Base-by-base conservation (phyloP, 2,888 invertebrate species). In the Dicycla oo region DNA sequence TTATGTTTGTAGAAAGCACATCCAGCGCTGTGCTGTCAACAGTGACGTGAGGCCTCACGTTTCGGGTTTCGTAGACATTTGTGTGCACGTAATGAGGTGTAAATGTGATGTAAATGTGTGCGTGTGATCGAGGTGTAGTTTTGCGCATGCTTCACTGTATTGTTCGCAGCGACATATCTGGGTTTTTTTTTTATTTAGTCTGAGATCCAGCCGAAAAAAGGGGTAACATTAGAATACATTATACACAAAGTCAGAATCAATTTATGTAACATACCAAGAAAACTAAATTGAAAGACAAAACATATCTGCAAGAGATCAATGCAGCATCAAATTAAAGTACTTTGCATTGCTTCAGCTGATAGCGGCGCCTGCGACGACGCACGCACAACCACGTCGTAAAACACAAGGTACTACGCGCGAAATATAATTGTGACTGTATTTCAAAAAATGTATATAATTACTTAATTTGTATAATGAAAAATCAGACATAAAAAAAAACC, bases 271-370 rank as follows among this genome's bases (percentile, higher is more conserved):
- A 57, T 49, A 63, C 34, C 2, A 51, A 75, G 20, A 78, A 60
- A 38, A 56, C 40, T 1, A 65, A 64, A 76, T 56, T 74, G 6
- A 51, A 69, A 63, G n/a, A 56, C 66, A 61, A 81, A 68, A 63
- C 45, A 60, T 34, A 38, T 60, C 53, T 40, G 18, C 63, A 51
- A 64, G 51, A 73, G 51, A 81, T 81, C 78, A 80, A 80, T 80
- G 53, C 40, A 47, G n/a, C 63, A 67, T 73, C 49, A 73, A 69
- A 79, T 82, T 64, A 73, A 73, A 47, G 63, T 69, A 57, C 62
- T 72, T 80, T 69, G 57, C 45, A 73, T 78, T n/a, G 67, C 74
- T 78, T 82, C 80, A 79, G 67, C 82, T 64, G 79, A 82, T 69
- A 69, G 57, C 63, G 53, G 79, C 60, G 69, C 79, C 47, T 65